phyloP scores from a whole-genome alignment of 2,888 invertebrate genomes.

The Theretra japonica region DNA sequence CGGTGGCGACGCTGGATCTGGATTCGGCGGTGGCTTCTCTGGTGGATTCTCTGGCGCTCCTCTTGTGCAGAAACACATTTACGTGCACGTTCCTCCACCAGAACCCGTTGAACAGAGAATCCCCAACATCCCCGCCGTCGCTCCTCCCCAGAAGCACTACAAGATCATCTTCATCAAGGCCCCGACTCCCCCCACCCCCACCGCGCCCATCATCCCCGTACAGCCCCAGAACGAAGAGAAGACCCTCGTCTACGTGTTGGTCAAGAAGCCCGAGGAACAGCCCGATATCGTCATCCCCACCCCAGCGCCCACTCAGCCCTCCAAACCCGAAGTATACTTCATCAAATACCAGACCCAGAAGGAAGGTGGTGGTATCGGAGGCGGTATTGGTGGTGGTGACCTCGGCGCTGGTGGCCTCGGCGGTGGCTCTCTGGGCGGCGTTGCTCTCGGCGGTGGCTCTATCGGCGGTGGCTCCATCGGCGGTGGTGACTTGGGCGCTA shows the following conservation, averaged over 20 bases:
- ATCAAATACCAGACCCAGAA: slow-evolving; percentile 92
- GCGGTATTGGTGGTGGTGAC: slow-evolving; percentile 63
- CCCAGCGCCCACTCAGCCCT: slow-evolving; percentile 91
- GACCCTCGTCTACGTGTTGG: slow-evolving; percentile 94
- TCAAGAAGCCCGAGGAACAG: slow-evolving; percentile 94
- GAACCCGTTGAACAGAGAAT: slow-evolving; percentile 90
- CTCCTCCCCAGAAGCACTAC: slow-evolving; percentile 94
- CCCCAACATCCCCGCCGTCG: slow-evolving; percentile 86
- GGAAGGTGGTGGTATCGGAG: slow-evolving; percentile 70
- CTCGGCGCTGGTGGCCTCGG: slow-evolving; percentile 54
- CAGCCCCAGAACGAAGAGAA: slow-evolving; percentile 94
- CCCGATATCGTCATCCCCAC: slow-evolving; percentile 92
- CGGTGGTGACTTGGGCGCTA: slow-evolving; percentile 58
- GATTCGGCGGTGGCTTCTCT: slow-evolving; percentile 61
- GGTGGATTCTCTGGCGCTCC: slow-evolving; percentile 83
- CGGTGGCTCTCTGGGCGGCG: slow-evolving; percentile 51
- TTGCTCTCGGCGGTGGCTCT: slow-evolving; percentile 62
- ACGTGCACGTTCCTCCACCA: slow-evolving; percentile 95
- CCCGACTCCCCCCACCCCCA: slow-evolving; percentile 92
- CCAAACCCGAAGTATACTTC: slow-evolving; percentile 96
- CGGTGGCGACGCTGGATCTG: slow-evolving; percentile 50
- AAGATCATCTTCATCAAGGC: slow-evolving; percentile 97
- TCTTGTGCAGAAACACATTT: slow-evolving; percentile 93
- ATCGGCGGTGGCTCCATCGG: slow-evolving; percentile 60
- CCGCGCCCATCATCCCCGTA: slow-evolving; percentile 91